phyloP scores from a whole-genome alignment of 2,888 invertebrate genomes.

The Pristionchus exspectatus region DNA sequence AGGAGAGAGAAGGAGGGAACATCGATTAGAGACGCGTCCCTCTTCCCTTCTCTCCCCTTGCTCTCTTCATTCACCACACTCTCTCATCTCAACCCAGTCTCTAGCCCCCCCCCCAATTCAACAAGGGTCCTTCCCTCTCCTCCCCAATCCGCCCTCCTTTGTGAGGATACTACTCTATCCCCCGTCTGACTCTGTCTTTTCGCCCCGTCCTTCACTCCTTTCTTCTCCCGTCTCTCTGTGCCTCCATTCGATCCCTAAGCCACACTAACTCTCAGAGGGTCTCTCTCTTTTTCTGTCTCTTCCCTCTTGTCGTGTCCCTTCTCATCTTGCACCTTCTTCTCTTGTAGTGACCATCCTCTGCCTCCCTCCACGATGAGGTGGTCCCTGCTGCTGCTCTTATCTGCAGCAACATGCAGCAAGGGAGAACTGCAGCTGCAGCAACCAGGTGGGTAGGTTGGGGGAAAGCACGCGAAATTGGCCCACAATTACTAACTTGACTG shows the following conservation, averaged over 20 bases:
- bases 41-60: conserved; percentile 11
- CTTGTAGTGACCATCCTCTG: conserved; percentile 26
- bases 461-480: conserved; percentile 5
- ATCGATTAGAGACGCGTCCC: conserved; percentile 53
- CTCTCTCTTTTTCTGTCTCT: conserved; percentile 26
- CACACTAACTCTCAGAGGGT: conserved; percentile 32
- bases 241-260: conserved; percentile 27
- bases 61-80: conserved; percentile 34
- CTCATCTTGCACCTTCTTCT: conserved; percentile 40
- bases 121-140: conserved; percentile 31
- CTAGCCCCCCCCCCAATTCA: conserved; percentile 7
- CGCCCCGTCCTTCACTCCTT: conserved; percentile 27
- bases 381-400: not conserved
- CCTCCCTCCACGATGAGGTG: not conserved
- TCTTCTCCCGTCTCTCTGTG: conserved; percentile 24
- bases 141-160: not conserved
- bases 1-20: conserved; percentile 39
- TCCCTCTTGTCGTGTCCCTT: not conserved
- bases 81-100: conserved; percentile 51
- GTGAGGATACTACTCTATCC: conserved; percentile 50
- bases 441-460: conserved; percentile 10
- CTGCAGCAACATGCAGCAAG: not conserved
- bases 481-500: not conserved
- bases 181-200: conserved; percentile 32
- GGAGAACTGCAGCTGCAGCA: conserved; percentile 39